These are phyloP conservation scores for Sialis fuliginosa DNA, from an alignment of 2,888 invertebrate species.

Conservation along the genomic window DNA sequence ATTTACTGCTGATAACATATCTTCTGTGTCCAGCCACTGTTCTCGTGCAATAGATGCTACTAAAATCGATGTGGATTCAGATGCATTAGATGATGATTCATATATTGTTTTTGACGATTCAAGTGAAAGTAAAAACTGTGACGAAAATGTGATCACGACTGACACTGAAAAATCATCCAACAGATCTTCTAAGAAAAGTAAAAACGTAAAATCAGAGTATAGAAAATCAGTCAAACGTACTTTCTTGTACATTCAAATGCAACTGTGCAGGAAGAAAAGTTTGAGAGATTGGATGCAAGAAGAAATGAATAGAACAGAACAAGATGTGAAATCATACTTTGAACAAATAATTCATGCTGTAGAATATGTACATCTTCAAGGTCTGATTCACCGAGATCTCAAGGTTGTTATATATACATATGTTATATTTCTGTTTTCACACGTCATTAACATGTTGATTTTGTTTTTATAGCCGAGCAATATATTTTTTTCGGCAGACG, in stretches of 20 bases:
- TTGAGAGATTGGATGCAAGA: slow-evolving; percentile 77
- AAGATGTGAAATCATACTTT: slow-evolving; percentile 51
- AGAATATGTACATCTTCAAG: slow-evolving; percentile 83
- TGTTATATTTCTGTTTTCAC: not conserved
- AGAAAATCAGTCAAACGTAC: slow-evolving; percentile 20
- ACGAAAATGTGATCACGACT: not conserved
- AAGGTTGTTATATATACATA: slow-evolving; percentile 41
- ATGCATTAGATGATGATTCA: not conserved
- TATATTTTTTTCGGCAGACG: slow-evolving; percentile 84
- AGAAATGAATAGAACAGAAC: slow-evolving; percentile 30
- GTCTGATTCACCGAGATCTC: slow-evolving; percentile 88
- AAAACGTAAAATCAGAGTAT: not conserved
- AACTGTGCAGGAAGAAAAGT: slow-evolving; percentile 76
- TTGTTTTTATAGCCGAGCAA: slow-evolving; percentile 52
- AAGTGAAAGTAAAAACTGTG: not conserved
- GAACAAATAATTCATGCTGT: slow-evolving; percentile 87
- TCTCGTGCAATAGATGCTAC: no score
- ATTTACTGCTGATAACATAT: no score
- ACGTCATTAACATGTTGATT: not conserved
- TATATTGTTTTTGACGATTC: not conserved
- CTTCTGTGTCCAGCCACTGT: no score
- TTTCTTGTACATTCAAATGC: slow-evolving; percentile 95
- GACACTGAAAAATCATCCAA: not conserved
- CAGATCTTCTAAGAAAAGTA: not conserved
- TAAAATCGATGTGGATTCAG: no score